A percentile compares a stretch with the other conserved stretches of the same genome.
phyloP scores from a whole-genome alignment of 2,113 vertebrate genomes.

The Gadus macrocephalus region DNA sequence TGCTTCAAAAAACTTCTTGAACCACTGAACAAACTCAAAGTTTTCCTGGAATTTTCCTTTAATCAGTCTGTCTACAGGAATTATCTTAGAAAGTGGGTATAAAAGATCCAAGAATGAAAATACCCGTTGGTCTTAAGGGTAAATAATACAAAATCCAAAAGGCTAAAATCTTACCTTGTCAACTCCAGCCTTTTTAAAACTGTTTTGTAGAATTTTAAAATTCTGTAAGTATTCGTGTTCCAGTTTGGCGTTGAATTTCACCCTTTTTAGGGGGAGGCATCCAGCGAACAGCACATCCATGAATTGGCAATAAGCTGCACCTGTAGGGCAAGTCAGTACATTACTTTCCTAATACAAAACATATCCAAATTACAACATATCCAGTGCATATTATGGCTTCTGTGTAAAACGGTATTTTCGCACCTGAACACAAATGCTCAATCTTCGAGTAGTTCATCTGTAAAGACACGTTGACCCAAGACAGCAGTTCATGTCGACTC shows the following conservation, averaged over 20 bases:
- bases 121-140: background rate
- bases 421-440: slow-evolving; percentile 82
- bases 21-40: slow-evolving; percentile 56
- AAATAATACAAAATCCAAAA: background rate
- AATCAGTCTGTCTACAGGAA: slow-evolving; percentile 43
- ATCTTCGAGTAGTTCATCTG: slow-evolving; percentile 80
- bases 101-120: slow-evolving; percentile 5
- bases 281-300: slow-evolving; percentile 86
- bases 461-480: slow-evolving; percentile 84
- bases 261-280: slow-evolving; percentile 81
- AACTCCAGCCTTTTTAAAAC: slow-evolving; percentile 81
- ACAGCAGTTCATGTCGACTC: slow-evolving; percentile 85
- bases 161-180: slow-evolving; percentile 75
- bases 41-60: slow-evolving; percentile 54
- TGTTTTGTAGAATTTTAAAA: slow-evolving; percentile 82
- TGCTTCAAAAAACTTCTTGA: slow-evolving; percentile 53
- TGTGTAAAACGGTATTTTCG: slow-evolving; percentile 16
- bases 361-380: no score
- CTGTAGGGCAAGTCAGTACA: slow-evolving; percentile 44
- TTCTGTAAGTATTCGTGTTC: slow-evolving; percentile 85
- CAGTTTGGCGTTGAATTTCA: slow-evolving; percentile 83
- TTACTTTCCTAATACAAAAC: background rate
- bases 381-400: no score
- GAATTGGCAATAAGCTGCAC: slow-evolving; percentile 81
- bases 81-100: slow-evolving; percentile 11